A percentile compares a stretch with the other conserved stretches of the same genome.
Evolutionary conservation across 2,113 vertebrate species (phyloP).

Genomic region (Felis chaus): DNA sequence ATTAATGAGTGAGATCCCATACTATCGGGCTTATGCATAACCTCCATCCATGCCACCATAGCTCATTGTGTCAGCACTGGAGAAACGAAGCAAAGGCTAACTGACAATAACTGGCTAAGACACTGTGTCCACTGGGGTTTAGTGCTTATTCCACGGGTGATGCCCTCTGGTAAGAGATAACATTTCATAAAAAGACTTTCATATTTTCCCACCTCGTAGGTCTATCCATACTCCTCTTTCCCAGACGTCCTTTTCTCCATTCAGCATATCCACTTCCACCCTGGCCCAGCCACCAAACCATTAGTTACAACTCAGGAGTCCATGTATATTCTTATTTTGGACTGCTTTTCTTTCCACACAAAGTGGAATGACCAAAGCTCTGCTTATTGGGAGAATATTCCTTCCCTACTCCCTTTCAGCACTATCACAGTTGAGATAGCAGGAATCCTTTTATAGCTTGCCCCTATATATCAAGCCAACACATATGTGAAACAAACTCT

Average conservation of each 20-base stretch:
- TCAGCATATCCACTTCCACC: neutral
- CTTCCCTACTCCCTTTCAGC: neutral
- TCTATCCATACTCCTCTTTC: neutral
- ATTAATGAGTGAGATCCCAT: neutral
- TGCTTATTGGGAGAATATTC: neutral
- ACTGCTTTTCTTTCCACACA: neutral
- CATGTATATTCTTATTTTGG: neutral
- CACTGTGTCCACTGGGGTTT: neutral
- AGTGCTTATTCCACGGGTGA: neutral
- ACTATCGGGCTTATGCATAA: neutral
- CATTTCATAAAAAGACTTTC: neutral
- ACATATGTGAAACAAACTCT: neutral
- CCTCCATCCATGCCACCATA: neutral
- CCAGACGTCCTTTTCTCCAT: neutral
- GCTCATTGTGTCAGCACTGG: neutral
- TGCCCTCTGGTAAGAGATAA: neutral
- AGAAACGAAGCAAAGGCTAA: neutral
- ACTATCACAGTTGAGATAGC: neutral
- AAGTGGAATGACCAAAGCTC: neutral
- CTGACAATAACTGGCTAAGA: neutral
- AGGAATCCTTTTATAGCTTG: neutral
- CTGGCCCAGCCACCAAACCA: neutral
- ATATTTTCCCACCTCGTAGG: neutral
- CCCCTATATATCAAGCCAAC: neutral
- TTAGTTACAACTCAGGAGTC: neutral